Base-by-base conservation (phyloP, 1,140 invertebrate species). In the Penaeus japonicus region DNA sequence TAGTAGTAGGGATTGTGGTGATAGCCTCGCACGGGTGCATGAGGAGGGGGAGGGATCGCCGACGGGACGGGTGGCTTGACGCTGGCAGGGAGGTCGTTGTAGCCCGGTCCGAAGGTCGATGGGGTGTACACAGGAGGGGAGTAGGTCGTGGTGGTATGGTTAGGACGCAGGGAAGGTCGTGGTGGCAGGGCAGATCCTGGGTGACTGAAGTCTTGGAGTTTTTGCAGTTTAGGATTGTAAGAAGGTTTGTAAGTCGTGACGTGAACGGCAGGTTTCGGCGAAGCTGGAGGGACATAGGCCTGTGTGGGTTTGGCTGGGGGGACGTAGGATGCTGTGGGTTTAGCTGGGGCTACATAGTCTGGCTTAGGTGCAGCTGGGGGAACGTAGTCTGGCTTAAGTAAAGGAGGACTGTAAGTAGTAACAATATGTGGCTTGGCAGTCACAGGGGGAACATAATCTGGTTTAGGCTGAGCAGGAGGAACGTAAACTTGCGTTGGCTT, bases 41-140 rank as follows among this genome's bases (percentile, higher is more conserved):
- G 78, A 77, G 65, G 84, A 83, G 32, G 70, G 62, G 65, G 47
- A 59, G 32, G 5, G 85, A 47, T 35, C n/a, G 79, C 20, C n/a
- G 83, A 57, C 59, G 15, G 75, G n/a, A 84, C 24, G 1, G 47
- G 27, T 4, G 77, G 30, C n/a, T n/a, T 77, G n/a, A 39, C 47
- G 30, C 59, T 59, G 32, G 65, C 22, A 0, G 62, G 55, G 17
- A 89, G 47, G 27, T 84, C 85, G 62, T 90, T 84, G 55, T 87
- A 87, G 22, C 81, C 84, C 4, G 78, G 84, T 32, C 80, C 87
- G 20, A 27, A 47, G 47, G 79, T 62, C 17, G 80, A 65, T 30
- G 89, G 87, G 32, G 32, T 85, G 54, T 90, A 85, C 15, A 90
- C 77, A 4, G 89, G 84, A n/a, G 84, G 75, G 22, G 89, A 53